These are phyloP conservation scores for Pyrrhia umbra DNA, from an alignment of 2,888 invertebrate species.

Conservation along the genomic window DNA sequence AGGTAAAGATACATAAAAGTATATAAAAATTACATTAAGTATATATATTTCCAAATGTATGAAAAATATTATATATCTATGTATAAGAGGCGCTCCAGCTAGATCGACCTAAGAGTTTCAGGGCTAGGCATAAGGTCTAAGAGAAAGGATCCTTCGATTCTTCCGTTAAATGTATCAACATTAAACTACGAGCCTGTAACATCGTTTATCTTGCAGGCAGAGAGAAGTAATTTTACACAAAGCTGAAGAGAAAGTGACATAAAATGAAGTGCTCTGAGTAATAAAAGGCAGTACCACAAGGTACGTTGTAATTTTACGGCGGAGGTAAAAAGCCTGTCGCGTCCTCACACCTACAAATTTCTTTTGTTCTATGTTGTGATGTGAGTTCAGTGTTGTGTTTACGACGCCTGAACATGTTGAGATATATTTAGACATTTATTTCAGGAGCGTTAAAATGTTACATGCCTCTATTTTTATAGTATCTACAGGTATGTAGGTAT, in stretches of 20 bases:
- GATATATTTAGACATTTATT: constrained; percentile 43
- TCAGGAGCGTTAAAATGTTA: constrained; percentile 32
- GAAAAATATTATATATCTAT: too few species aligned
- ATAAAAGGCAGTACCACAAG: constrained; percentile 57
- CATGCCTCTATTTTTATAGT: constrained; percentile 15
- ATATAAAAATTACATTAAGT: too few species aligned
- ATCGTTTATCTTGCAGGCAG: constrained; percentile 29
- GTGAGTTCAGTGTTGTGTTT: constrained; percentile 41
- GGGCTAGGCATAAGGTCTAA: too few species aligned
- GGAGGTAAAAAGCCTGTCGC: constrained; percentile 41
- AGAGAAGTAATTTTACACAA: constrained; percentile 38
- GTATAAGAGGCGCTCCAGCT: too few species aligned
- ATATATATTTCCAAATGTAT: too few species aligned
- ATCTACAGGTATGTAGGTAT: background rate
- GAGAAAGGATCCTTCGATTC: too few species aligned
- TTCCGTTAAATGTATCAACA: constrained; percentile 11
- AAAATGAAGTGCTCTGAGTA: constrained; percentile 66
- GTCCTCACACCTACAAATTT: constrained; percentile 42
- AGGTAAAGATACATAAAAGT: too few species aligned
- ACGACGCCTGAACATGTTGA: constrained; percentile 29
- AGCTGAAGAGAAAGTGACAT: constrained; percentile 52
- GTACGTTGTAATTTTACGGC: constrained; percentile 56
- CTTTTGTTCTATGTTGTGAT: constrained; percentile 40
- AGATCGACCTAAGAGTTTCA: too few species aligned
- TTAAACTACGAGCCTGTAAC: constrained; percentile 27